Evolutionary conservation across 2,797 vertebrate species (phyloP), one percentile per base, ranked within the genome.

Genomic region (Fratercula arctica): DNA sequence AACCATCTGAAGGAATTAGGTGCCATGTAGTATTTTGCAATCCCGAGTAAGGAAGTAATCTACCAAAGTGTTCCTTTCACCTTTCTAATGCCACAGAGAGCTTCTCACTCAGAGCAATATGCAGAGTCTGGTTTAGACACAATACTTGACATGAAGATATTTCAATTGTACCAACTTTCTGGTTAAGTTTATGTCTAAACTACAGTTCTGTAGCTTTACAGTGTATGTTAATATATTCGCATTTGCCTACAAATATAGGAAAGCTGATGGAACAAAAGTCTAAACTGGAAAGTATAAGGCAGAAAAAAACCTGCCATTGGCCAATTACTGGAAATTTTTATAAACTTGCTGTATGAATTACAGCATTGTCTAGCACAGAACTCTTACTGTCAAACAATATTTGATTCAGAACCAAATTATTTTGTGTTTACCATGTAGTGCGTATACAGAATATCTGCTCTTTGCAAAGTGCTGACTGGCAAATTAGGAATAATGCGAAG

Each of bases 211-310:
- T 61, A 8, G 20, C 37, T 53, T 16, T 85, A 3, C 14, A 13
- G 12, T 15, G 8, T 3, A 2, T 17, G 23, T 28, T 50, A 31
- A 39, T 5, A 7, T 9, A 10, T 6, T 5, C 16, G 18, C 7
- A 2, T 10, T 9, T n/a, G 29, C 28, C 13, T 15, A 10, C 6
- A 3, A 10, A 29, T 6, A 17, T 20, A 51, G 46, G 37, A 67
- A 54, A 41, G 16, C 2, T 60, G 31, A 60, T 31, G 28, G 25
- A 76, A 77, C 25, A 14, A 15, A 35, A 35, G 10, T 37, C 14
- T 50, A 46, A 57, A 48, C 9, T n/a, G 39, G 12, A 35, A 77
- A 61, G 4, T 1, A 2, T 33, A 43, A 60, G 13, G 53, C 7
- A 33, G 45, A 37, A 37, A 31, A 33, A 56, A 41, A 39, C 5